Evolutionary conservation across 1,140 invertebrate genomes (phyloP), one percentile per base, ranked within the genome.

Genomic region (Samia ricini): DNA sequence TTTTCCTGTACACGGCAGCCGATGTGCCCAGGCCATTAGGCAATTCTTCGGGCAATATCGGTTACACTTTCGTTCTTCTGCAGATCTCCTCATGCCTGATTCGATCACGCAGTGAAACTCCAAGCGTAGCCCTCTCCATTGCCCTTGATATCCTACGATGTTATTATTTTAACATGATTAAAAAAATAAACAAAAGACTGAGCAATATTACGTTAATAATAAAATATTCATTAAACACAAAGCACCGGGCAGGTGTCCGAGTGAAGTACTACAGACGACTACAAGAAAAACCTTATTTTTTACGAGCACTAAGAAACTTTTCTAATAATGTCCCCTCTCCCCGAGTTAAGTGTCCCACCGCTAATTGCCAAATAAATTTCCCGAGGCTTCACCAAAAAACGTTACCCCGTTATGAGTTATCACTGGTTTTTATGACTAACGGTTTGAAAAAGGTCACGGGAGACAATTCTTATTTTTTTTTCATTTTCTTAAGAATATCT

Each of bases 281-380:
- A n/a, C n/a, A n/a, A n/a, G n/a, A 42, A 42, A 42, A 42, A 42
- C 12, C 33, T 15, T 42, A 15, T 15, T 42, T 42, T 42, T 42
- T 42, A 42, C 33, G 33, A 42, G 33, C 33, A 42, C 33, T 42
- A 42, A 42, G 33, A 42, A 42, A 42, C 33, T 42, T 42, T 42
- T 42, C 33, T 42, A 42, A 42, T 42, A 42, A 42, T 42, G 33
- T 42, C 26, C 33, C 1, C 33, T 26, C 26, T 8, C 26, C 4
- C 3, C 4, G 33, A 42, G 33, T 42, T 42, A 42, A 42, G 33
- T 42, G 33, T 42, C 8, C 33, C 33, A 42, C 33, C 33, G 33
- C 33, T 42, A 42, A 42, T 42, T 42, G 33, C 33, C 33, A 42
- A 42, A 42, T 42, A 42, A 42, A 42, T 42, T 42, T 42, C 33